Percentiles rank a stretch among this genome's conserved stretches.
phyloP scores from a whole-genome alignment of 2,113 vertebrate species.

The Cathartes aura region DNA sequence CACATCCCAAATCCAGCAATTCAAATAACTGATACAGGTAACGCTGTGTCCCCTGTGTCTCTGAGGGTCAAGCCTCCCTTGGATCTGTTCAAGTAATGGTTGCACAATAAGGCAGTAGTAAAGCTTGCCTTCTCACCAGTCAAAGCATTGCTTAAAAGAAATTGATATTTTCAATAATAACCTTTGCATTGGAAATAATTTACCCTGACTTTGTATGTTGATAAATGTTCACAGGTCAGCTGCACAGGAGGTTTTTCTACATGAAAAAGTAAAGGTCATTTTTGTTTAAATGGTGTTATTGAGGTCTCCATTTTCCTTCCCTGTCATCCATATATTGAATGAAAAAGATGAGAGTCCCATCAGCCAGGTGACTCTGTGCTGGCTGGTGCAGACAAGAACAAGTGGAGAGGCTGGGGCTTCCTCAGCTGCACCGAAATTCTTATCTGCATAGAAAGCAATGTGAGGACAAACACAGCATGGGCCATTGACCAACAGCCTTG shows the following conservation, averaged over 20 bases:
- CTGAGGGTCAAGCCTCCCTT: neutral
- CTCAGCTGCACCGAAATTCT: neutral
- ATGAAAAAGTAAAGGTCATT: neutral
- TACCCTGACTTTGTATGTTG: neutral
- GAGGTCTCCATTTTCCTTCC: neutral
- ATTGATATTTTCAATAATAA: neutral
- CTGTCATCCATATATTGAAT: neutral
- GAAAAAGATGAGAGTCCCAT: neutral
- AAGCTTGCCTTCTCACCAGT: neutral
- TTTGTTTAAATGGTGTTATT: neutral
- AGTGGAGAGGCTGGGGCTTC: neutral
- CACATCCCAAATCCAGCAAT: neutral
- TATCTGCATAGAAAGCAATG: neutral
- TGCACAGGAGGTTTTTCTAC: neutral
- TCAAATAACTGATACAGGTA: neutral
- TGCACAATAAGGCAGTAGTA: too few species aligned
- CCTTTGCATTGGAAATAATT: neutral
- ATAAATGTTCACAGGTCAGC: neutral
- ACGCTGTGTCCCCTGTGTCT: neutral
- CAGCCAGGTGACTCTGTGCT: neutral
- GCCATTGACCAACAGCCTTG: neutral
- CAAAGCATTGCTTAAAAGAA: neutral
- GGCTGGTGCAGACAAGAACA: neutral
- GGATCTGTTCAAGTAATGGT: neutral
- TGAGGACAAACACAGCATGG: neutral